Evolutionary conservation across 2,113 vertebrate genomes (phyloP), one percentile per base, ranked within the genome.

Genomic region (Pardalotus punctatus): DNA sequence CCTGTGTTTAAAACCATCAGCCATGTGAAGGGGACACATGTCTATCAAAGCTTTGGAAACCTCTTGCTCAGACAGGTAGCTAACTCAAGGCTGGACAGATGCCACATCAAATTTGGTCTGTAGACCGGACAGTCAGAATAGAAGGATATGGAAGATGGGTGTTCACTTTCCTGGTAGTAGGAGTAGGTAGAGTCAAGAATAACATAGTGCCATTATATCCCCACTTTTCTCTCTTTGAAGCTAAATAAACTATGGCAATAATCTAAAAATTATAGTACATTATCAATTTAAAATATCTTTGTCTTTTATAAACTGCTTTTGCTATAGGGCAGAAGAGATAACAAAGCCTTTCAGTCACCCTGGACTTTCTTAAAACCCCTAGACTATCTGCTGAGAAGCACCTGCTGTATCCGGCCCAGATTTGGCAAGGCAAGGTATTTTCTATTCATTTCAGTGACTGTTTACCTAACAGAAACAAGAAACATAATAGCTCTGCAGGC

Each of bases 321-420:
- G 4, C 14, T 43, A 9, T 29, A 43, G 14, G 36, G 11, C 18
- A 20, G 9, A 70, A 80, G 24, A 11, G 8, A 71, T 31, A 14
- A 69, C 35, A 56, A 62, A 73, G 21, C 15, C 25, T 77, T 79
- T 54, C 20, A 5, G 22, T 33, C 14, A 31, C 4, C 24, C 5
- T 25, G 6, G 1, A 48, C 17, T 58, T 73, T 56, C 38, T 7
- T 28, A 8, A 70, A 36, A 35, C 4, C 7, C 7, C 8, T 69
- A 43, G 36, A n/a, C 10, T 35, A 24, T 17, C 13, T 50, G 6
- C 23, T 71, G 23, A 60, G 27, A 40, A 80, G 51, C 10, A 67
- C 0, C 1, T 64, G 18, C 23, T 64, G 1, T 28, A 47, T n/a
- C 25, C 1, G 1, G 11, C 22, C 81, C 53, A 45, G 27, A 71